Conservation (phyloP, 2,888 invertebrate species). For the Caenorhabditis sulstoni region DNA sequence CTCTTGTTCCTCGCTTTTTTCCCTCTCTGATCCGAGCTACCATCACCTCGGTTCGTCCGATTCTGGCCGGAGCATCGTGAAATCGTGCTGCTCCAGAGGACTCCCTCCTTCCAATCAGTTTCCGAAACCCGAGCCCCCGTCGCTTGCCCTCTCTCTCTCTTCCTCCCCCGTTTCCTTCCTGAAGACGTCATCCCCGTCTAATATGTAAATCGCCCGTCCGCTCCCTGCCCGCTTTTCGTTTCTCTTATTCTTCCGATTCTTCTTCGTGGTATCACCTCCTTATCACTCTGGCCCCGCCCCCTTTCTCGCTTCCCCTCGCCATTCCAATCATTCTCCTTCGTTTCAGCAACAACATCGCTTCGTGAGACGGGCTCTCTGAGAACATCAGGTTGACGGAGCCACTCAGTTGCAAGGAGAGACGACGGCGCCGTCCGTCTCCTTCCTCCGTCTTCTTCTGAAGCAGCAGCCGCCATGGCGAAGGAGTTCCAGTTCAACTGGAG, state of each 20-base stretch:
- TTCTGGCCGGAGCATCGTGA: neutral
- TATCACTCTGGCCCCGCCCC: neutral
- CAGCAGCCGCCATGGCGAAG: slow-evolving; percentile 89
- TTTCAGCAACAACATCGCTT: slow-evolving; percentile 18
- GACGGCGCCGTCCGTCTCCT: slow-evolving; percentile 40
- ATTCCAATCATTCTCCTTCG: neutral
- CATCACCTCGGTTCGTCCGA: neutral
- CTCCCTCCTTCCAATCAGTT: neutral
- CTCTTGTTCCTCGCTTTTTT: slow-evolving; percentile 10
- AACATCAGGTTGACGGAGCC: slow-evolving; percentile 28
- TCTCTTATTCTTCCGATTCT: neutral
- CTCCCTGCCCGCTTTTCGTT: neutral
- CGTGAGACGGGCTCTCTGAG: neutral
- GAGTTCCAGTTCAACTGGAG: slow-evolving; percentile 99
- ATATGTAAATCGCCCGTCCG: slow-evolving; percentile 8
- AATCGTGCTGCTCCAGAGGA: too few relatives aligned
- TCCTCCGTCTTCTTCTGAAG: slow-evolving; percentile 3
- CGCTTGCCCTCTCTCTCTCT: neutral
- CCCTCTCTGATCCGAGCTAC: neutral
- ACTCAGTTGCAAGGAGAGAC: slow-evolving; percentile 38
- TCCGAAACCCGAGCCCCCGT: slow-evolving; percentile 19
- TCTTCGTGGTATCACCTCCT: slow-evolving; percentile 12
- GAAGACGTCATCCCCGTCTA: slow-evolving; percentile 19
- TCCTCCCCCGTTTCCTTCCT: slow-evolving; percentile 13
- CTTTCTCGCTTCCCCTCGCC: neutral